Evolutionary conservation across 2,113 vertebrate genomes (phyloP), one percentile per base, ranked within the genome.

Genomic region (Chloropsis hardwickii): DNA sequence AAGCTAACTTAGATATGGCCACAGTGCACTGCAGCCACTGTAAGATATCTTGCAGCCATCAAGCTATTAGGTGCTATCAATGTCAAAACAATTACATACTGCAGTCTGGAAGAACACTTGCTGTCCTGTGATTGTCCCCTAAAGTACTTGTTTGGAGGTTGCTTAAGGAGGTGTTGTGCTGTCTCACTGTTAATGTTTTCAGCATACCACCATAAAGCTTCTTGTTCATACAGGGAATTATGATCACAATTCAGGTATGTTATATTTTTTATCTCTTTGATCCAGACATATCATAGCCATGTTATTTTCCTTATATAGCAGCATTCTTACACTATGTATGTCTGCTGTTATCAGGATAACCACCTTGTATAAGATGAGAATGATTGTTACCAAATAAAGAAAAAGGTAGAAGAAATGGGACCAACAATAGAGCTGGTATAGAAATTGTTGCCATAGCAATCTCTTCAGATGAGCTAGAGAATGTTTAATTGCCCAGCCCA

Each of bases 361-460:
- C 69, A 57, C 70, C 71, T 66, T 70, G 85, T 88, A 28, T 51
- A 78, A 77, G 81, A 77, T 81, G 62, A 94, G 64, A 90, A 65
- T 61, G 50, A 50, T 39, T 86, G 33, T 50, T 92, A 37, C 87
- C 95, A 92, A 90, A 82, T 80, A 91, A 91, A 89, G 83, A 50
- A 82, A 44, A 61, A 81, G 48, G 27, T 73, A 37, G 62, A 93
- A 94, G 50, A 79, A 91, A 77, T 37, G 42, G 45, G 44, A 86
- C 47, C 85, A 92, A 83, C 90, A 94, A 88, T 81, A 86, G 61
- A 89, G 37, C 62, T 91, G 54, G 51, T 92, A 70, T 84, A 92
- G 83, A 84, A 92, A 71, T 88, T 74, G 93, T 94, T 97, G 76
- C 82, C 61, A 81, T 88, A 90, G 90, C 76, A 83, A 90, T 96